Percentiles rank a stretch among this genome's conserved stretches.
Conservation (phyloP, 2,888 invertebrate species). For the Cremastinae sp. region DNA sequence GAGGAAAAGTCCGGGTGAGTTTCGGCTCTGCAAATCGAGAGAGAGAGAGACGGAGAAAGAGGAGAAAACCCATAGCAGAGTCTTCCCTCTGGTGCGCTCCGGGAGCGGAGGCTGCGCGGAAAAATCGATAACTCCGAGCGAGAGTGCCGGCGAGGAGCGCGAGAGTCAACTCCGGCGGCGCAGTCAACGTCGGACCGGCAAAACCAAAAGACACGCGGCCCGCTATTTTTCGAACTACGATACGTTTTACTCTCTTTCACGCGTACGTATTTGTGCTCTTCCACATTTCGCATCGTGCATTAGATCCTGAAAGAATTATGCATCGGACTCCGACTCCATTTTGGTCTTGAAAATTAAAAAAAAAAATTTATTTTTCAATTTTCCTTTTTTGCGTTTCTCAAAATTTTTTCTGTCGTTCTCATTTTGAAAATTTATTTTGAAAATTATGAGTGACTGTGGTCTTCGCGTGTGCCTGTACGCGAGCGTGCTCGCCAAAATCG, state of each 20-base stretch:
- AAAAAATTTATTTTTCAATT: no score
- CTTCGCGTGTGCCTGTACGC: constrained; percentile 25
- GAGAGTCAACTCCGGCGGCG: constrained; percentile 73
- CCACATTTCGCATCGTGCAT: no score
- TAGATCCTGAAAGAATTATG: no score
- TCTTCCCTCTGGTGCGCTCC: constrained; percentile 68
- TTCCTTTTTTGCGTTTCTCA: no score
- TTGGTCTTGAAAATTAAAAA: no score
- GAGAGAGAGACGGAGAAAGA: constrained; percentile 26
- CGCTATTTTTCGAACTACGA: constrained; percentile 62
- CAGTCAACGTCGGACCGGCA: constrained; percentile 78
- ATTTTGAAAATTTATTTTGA: background rate
- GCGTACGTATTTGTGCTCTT: no score
- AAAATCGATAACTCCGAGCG: constrained; percentile 75
- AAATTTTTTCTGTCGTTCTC: background rate
- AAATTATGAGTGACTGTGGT: no score
- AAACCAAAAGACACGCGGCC: constrained; percentile 72
- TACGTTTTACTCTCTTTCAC: constrained; percentile 57
- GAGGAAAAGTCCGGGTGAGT: constrained; percentile 43
- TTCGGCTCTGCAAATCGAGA: background rate
- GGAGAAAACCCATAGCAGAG: constrained; percentile 54
- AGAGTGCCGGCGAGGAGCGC: constrained; percentile 70
- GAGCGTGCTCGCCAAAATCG: constrained; percentile 30
- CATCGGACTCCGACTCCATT: no score
- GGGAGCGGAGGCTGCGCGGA: constrained; percentile 78